These are phyloP conservation scores for Liolophura sinensis DNA, from an alignment of 1,140 invertebrate species.

Conservation along the genomic window DNA sequence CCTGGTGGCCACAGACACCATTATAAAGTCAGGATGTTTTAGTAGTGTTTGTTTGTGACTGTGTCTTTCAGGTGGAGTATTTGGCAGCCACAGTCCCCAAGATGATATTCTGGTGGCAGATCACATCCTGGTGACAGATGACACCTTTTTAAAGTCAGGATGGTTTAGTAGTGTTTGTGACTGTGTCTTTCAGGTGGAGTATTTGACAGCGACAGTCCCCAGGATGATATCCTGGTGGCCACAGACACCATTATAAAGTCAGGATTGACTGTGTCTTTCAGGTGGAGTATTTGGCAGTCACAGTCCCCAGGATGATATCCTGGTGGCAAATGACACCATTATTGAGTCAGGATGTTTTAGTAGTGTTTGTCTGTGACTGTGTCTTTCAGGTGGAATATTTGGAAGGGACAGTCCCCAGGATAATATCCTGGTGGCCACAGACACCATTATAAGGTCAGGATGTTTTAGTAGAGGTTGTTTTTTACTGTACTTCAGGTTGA, in stretches of 20 bases:
- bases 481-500: slow-evolving; percentile 17
- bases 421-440: slow-evolving; percentile 8
- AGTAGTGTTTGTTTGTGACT: not conserved
- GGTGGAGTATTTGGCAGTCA: slow-evolving; percentile 18
- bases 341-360: slow-evolving; percentile 3
- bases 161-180: not conserved
- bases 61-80: slow-evolving; percentile 21
- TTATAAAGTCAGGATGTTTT: slow-evolving; percentile 4
- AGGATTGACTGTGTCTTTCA: slow-evolving; percentile 6
- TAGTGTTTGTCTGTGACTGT: not conserved
- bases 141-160: too few relatives aligned
- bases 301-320: slow-evolving; percentile 18
- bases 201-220: slow-evolving; percentile 18
- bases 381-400: slow-evolving; percentile 22
- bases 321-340: slow-evolving; percentile 2
- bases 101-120: slow-evolving; percentile 8
- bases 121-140: too few relatives aligned
- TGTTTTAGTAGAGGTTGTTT: not conserved
- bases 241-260: not conserved
- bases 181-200: slow-evolving; percentile 13
- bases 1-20: slow-evolving; percentile 1
- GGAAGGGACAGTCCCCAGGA: slow-evolving; percentile 14
- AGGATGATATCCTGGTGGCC: slow-evolving; percentile 9
- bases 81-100: slow-evolving; percentile 18
- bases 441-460: not conserved